Conservation (phyloP, 1,140 invertebrate genomes). For the Lasioglossum baleicum region DNA sequence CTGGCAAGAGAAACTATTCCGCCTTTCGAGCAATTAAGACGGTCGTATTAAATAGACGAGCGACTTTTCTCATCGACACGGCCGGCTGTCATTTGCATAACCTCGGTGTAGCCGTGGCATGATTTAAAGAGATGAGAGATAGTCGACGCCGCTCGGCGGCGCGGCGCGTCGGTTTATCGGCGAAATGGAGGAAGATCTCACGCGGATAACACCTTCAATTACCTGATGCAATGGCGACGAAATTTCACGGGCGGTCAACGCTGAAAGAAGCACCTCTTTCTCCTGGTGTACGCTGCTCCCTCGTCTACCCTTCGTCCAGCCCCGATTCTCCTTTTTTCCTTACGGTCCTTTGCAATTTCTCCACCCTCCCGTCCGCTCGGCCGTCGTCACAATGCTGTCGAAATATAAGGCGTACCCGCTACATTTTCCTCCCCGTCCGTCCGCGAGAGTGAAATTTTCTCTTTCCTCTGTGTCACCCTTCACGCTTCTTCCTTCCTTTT, state of each 20-base stretch:
- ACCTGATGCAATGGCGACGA: conserved; percentile 27
- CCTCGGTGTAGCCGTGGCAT: background rate
- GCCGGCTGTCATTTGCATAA: conserved; percentile 44
- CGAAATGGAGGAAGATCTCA: conserved; percentile 36
- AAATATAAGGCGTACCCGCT: conserved; percentile 45
- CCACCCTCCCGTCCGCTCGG: background rate
- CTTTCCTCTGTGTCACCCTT: background rate
- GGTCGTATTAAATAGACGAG: conserved; percentile 37
- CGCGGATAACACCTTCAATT: conserved; percentile 51
- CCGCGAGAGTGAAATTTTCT: conserved; percentile 23
- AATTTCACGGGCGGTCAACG: conserved; percentile 31
- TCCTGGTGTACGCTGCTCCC: background rate
- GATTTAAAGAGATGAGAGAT: conserved; percentile 53
- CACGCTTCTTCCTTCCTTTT: background rate
- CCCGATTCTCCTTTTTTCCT: background rate
- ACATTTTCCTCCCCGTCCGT: conserved; percentile 6
- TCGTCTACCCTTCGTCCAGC: background rate
- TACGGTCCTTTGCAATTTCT: background rate
- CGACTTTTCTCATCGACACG: conserved; percentile 39
- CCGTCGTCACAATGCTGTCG: conserved; percentile 35
- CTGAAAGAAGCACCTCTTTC: background rate
- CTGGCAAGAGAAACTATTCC: conserved; percentile 19
- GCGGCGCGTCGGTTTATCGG: conserved; percentile 42
- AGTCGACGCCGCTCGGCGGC: background rate
- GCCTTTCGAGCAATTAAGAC: conserved; percentile 40